Conservation (phyloP, 2,113 vertebrate species). For the Vidua macroura region DNA sequence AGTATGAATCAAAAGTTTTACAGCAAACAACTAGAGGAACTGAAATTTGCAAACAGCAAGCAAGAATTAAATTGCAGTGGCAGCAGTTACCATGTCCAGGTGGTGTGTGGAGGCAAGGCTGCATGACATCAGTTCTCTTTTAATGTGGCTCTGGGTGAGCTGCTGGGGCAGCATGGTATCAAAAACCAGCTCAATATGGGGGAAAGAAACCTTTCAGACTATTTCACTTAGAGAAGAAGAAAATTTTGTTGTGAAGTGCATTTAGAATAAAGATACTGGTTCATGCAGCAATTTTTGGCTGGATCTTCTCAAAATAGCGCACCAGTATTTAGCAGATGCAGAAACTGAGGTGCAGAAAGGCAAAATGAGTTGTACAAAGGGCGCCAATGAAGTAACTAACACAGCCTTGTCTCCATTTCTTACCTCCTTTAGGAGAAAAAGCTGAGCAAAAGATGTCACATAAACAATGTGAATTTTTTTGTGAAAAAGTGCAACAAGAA, state of each 20-base stretch:
- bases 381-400: not conserved
- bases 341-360: not conserved
- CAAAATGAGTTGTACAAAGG: not conserved
- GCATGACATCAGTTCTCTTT: constrained; percentile 18
- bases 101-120: constrained; percentile 12
- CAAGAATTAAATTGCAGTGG: constrained; percentile 46
- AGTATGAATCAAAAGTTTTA: constrained; percentile 59
- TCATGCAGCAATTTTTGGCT: not conserved
- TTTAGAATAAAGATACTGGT: not conserved
- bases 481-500: not conserved
- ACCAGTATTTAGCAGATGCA: not conserved
- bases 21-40: constrained; percentile 54
- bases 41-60: constrained; percentile 57
- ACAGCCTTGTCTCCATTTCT: not conserved
- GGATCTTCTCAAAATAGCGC: not conserved
- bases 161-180: not conserved
- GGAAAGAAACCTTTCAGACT: not conserved
- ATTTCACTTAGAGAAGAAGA: not conserved
- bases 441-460: not conserved
- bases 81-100: constrained; percentile 42
- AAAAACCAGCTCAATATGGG: not conserved
- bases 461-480: not conserved
- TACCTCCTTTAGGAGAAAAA: not conserved
- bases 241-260: not conserved
- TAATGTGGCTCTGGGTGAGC: constrained; percentile 28